Evolutionary conservation across 2,113 vertebrate genomes (phyloP).

Genomic region (Eonycteris spelaea): DNA sequence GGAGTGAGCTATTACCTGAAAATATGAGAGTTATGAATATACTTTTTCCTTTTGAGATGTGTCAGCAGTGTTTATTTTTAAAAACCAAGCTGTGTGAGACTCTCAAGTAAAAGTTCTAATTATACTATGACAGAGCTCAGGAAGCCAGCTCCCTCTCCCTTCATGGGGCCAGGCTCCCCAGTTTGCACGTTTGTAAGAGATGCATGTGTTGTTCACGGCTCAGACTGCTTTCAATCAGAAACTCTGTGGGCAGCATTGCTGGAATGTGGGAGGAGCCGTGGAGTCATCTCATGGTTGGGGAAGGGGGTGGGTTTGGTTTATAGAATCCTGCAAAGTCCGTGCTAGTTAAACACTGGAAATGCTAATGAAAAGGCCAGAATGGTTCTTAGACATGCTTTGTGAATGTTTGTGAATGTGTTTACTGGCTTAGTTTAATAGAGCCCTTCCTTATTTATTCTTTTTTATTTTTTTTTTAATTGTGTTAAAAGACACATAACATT

Average conservation of each 20-base stretch:
- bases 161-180: neutral
- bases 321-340: neutral
- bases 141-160: neutral
- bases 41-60: conserved; percentile 74
- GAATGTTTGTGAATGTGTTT: neutral
- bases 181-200: neutral
- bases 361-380: neutral
- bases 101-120: conserved; percentile 72
- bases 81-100: conserved; percentile 76
- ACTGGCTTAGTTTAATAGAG: neutral
- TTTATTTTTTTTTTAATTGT: neutral
- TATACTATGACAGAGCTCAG: neutral
- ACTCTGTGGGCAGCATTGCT: neutral
- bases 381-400: neutral
- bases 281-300: too few species aligned
- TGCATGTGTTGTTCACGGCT: neutral
- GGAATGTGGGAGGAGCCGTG: neutral
- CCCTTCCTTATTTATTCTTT: neutral
- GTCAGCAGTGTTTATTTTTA: conserved; percentile 81
- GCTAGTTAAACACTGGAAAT: neutral
- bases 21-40: conserved; percentile 69
- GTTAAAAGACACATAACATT: neutral
- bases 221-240: neutral
- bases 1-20: conserved; percentile 67
- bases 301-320: neutral